These are phyloP conservation scores for Camptogramma bilineatum DNA, from an alignment of 2,888 invertebrate genomes.

Conservation along the genomic window DNA sequence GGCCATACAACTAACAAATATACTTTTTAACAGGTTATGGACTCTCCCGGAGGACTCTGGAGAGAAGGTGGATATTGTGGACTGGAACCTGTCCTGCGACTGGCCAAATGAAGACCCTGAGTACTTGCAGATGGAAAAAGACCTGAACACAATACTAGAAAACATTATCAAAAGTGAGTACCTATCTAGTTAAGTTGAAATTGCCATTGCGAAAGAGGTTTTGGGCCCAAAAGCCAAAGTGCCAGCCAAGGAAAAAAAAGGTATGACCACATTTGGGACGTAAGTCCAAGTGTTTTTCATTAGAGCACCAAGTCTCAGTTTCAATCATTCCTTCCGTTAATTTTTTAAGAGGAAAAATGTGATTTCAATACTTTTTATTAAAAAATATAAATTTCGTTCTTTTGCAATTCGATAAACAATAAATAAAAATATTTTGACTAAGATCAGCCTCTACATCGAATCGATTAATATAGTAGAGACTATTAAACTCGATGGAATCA, in stretches of 20 bases:
- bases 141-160: constrained; percentile 66
- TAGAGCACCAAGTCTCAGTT: too few relatives aligned
- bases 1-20: too few relatives aligned
- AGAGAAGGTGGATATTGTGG: constrained; percentile 69
- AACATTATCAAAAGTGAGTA: constrained; percentile 74
- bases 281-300: too few relatives aligned
- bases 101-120: constrained; percentile 75
- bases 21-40: constrained; percentile 60
- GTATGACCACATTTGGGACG: too few relatives aligned
- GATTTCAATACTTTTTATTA: too few relatives aligned
- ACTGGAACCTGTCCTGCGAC: constrained; percentile 74
- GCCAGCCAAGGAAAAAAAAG: too few relatives aligned
- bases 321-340: too few relatives aligned
- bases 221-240: too few relatives aligned
- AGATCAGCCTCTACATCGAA: constrained; percentile 21
- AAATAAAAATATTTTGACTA: not conserved
- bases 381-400: too few relatives aligned
- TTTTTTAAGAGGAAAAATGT: too few relatives aligned
- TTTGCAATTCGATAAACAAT: not conserved
- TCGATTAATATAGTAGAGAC: constrained; percentile 32
- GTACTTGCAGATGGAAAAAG: constrained; percentile 65
- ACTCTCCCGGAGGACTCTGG: constrained; percentile 68
- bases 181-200: not conserved
- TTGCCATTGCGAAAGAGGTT: not conserved
- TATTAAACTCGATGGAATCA: constrained; percentile 35